Percentiles rank a stretch among this genome's conserved stretches.
Conservation (phyloP, 2,113 vertebrate species). For the Nymphicus hollandicus region DNA sequence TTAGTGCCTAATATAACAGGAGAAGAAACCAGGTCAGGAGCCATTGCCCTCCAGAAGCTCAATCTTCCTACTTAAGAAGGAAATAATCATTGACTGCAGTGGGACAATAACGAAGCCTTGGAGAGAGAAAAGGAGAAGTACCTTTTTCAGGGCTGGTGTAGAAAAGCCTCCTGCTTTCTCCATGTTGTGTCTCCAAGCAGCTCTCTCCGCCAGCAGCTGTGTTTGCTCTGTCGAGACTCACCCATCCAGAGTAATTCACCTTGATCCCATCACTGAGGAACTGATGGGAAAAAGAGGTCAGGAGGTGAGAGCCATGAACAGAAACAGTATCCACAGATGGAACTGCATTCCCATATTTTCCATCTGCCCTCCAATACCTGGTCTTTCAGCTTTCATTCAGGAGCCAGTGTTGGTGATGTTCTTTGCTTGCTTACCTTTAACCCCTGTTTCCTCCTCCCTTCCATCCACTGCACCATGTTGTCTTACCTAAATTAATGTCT, state of each 20-base stretch:
- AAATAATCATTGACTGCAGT: constrained; percentile 29
- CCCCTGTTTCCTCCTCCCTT: accelerated
- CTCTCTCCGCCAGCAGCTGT: not conserved
- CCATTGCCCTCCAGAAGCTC: constrained; percentile 26
- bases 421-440: not conserved
- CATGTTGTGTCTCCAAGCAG: not conserved
- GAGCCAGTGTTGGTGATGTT: not conserved
- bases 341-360: not conserved
- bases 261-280: not conserved
- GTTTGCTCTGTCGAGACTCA: constrained; percentile 8
- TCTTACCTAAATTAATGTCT: not conserved
- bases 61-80: not conserved
- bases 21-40: constrained; percentile 27
- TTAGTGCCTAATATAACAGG: constrained; percentile 44
- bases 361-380: not conserved
- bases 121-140: constrained; percentile 1
- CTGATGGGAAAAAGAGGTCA: constrained; percentile 15
- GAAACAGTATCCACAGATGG: not conserved
- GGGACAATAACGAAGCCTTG: not conserved
- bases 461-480: not conserved
- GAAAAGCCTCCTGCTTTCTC: constrained; percentile 18
- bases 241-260: constrained; percentile 16
- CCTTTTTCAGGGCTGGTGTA: not conserved
- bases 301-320: not conserved
- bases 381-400: not conserved